Evolutionary conservation across 2,113 vertebrate genomes (phyloP).

Genomic region (Apodemus sylvaticus): DNA sequence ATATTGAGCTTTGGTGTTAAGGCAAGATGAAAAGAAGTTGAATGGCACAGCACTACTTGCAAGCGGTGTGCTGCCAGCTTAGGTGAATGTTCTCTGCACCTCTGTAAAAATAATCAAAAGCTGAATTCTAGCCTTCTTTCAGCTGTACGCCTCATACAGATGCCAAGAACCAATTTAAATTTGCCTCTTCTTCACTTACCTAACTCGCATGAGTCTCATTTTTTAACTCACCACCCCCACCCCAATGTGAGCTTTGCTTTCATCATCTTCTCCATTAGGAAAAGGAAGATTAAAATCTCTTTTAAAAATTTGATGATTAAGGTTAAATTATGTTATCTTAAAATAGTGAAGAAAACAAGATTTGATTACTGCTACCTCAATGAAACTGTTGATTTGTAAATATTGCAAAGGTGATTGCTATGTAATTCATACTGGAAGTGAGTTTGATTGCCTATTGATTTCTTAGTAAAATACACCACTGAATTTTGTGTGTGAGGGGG

Average conservation of each 20-base stretch:
- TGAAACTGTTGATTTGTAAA: constrained; percentile 36
- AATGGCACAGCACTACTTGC: neutral
- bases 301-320: constrained; percentile 36
- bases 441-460: constrained; percentile 45
- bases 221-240: neutral
- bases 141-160: neutral
- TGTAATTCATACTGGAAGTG: neutral
- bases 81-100: neutral
- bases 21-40: neutral
- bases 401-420: constrained; percentile 26
- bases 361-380: neutral
- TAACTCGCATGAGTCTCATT: neutral
- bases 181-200: neutral
- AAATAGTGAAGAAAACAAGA: constrained; percentile 19
- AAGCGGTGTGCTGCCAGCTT: neutral
- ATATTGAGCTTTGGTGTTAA: neutral
- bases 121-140: constrained; percentile 26
- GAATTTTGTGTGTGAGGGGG: neutral
- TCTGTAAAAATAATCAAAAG: neutral
- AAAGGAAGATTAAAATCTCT: neutral
- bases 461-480: constrained; percentile 9
- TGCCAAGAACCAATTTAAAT: constrained; percentile 27
- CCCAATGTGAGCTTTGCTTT: constrained; percentile 51
- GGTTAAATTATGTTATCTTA: neutral
- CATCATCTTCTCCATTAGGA: constrained; percentile 7